Conservation (phyloP, 2,113 vertebrate genomes). For the Thamnaconus septentrionalis region DNA sequence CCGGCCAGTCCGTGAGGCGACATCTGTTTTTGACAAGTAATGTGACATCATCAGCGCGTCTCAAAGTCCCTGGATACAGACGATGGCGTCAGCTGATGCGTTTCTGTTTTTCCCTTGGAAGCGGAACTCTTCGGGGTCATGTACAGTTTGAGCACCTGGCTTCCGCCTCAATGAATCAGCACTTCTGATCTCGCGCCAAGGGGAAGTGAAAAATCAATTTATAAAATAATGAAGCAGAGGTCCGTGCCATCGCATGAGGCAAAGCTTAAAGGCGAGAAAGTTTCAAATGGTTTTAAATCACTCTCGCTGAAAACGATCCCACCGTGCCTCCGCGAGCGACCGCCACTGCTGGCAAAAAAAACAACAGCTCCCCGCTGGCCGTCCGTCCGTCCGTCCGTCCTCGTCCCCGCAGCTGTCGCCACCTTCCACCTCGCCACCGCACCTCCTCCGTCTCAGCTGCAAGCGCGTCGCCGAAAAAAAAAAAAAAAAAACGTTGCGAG, state of each 20-base stretch:
- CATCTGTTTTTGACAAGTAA: conserved; percentile 67
- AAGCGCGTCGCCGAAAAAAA: conserved; percentile 62
- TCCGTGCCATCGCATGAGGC: conserved; percentile 12
- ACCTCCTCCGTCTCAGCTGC: conserved; percentile 63
- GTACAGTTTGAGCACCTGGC: conserved; percentile 8
- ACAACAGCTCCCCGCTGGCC: conserved; percentile 59
- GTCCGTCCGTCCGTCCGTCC: conserved; percentile 68
- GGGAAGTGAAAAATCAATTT: too few relatives aligned
- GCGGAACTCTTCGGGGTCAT: background rate
- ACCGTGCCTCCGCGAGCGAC: conserved; percentile 29
- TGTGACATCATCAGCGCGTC: conserved; percentile 30
- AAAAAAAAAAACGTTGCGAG: conserved; percentile 54
- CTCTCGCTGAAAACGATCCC: conserved; percentile 23
- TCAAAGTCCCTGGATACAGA: too few relatives aligned
- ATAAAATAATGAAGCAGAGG: too few relatives aligned
- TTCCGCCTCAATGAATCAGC: conserved; percentile 12
- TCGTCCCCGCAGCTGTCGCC: conserved; percentile 48
- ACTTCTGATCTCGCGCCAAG: too few relatives aligned
- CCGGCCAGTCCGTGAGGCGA: conserved; percentile 52
- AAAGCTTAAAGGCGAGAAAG: conserved; percentile 4
- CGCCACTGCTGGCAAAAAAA: conserved; percentile 31
- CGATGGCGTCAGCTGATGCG: too few relatives aligned
- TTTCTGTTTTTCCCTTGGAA: too few relatives aligned
- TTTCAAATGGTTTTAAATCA: background rate
- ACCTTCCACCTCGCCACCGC: conserved; percentile 38